These are phyloP conservation scores for Acanthosepion lycidas DNA, from an alignment of 2,888 invertebrate genomes.

Conservation along the genomic window DNA sequence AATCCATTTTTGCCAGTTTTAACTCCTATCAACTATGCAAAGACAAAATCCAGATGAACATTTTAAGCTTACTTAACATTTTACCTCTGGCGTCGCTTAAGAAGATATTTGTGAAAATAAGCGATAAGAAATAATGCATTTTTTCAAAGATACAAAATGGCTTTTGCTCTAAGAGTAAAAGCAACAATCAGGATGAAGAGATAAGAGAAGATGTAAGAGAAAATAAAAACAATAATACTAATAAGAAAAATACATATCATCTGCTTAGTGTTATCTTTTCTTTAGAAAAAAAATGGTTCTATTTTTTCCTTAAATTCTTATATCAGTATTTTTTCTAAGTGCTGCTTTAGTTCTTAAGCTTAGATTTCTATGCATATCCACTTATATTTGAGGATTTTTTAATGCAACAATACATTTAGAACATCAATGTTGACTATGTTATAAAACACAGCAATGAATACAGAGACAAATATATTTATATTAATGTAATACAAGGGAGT, in stretches of 20 bases:
- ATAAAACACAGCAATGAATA: too few relatives aligned
- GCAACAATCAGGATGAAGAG: constrained; percentile 24
- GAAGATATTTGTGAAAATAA: constrained; percentile 2
- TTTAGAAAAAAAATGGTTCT: constrained; percentile 4
- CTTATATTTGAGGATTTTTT: not conserved
- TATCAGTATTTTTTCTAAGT: not conserved
- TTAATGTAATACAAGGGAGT: too few relatives aligned
- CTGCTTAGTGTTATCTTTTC: not conserved
- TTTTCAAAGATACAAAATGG: not conserved
- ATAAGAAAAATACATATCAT: not conserved
- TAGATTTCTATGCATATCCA: not conserved
- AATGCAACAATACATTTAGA: not conserved
- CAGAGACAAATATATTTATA: too few relatives aligned
- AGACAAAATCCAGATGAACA: constrained; percentile 8
- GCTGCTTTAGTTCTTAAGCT: not conserved
- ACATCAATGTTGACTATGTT: not conserved
- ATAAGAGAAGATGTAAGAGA: not conserved
- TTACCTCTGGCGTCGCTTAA: not conserved
- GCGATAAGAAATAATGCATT: not conserved
- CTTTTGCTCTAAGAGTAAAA: not conserved
- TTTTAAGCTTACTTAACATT: constrained; percentile 33
- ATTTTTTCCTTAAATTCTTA: not conserved
- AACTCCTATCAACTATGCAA: not conserved
- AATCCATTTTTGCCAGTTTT: constrained; percentile 33
- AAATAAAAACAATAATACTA: not conserved